Conservation (phyloP, 2,113 vertebrate genomes). For the Athene noctua region DNA sequence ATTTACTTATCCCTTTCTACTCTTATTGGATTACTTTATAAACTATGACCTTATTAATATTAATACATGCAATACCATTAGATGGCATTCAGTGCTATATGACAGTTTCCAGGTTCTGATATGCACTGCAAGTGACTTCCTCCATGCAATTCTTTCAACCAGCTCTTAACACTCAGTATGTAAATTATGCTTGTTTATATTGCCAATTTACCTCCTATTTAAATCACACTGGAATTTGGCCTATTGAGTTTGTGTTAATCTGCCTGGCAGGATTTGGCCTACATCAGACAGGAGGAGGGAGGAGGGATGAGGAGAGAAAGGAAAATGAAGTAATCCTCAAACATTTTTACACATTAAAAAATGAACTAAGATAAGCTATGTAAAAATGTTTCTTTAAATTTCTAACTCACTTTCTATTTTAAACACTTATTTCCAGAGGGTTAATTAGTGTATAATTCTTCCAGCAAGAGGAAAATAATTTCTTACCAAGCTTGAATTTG, state of each 20-base stretch:
- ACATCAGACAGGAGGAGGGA: neutral
- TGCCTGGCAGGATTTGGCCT: constrained; percentile 28
- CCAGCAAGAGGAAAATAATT: neutral
- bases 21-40: constrained; percentile 4
- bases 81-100: neutral
- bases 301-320: neutral
- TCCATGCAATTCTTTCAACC: neutral
- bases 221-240: constrained; percentile 43
- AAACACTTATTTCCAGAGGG: neutral
- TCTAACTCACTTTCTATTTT: neutral
- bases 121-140: neutral
- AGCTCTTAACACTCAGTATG: constrained; percentile 6
- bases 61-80: neutral
- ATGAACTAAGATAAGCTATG: neutral
- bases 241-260: constrained; percentile 40
- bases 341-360: neutral
- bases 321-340: constrained; percentile 1
- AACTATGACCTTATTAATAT: neutral
- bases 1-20: neutral
- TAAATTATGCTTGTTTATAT: constrained; percentile 13
- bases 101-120: constrained; percentile 3
- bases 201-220: constrained; percentile 51
- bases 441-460: constrained; percentile 47
- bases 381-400: constrained; percentile 11
- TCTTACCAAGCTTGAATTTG: neutral